Evolutionary conservation across 2,888 invertebrate species (phyloP).

Genomic region (Erannis defoliaria): DNA sequence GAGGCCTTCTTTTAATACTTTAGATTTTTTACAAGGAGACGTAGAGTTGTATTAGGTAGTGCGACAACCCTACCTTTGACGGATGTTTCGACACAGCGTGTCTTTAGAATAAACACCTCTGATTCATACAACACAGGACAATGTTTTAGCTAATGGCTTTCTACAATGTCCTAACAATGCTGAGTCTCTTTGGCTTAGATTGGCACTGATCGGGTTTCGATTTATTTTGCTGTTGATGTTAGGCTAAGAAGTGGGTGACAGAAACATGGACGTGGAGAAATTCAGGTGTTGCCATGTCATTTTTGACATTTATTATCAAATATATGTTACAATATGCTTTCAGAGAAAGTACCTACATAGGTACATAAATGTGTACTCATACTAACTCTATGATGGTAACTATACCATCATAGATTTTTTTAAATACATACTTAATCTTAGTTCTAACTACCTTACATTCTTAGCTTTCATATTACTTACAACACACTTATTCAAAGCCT

Average conservation of each 20-base stretch:
- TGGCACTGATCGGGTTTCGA: constrained; percentile 42
- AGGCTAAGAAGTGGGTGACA: not conserved
- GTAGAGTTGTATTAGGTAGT: not conserved
- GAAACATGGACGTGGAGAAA: not conserved
- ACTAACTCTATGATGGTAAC: not conserved
- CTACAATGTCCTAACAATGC: constrained; percentile 56
- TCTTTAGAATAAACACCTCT: constrained; percentile 72
- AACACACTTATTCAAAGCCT: too few relatives aligned
- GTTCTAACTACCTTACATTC: too few relatives aligned
- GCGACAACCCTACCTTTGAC: constrained; percentile 53
- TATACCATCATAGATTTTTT: too few relatives aligned
- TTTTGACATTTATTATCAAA: not conserved
- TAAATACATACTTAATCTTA: too few relatives aligned
- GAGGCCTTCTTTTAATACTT: too few relatives aligned
- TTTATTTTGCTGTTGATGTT: constrained; percentile 36
- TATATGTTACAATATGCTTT: not conserved
- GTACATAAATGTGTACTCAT: not conserved
- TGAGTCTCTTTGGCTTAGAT: constrained; percentile 38
- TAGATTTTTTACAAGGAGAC: not conserved
- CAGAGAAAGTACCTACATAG: not conserved
- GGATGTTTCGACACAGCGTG: constrained; percentile 74
- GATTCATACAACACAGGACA: constrained; percentile 69
- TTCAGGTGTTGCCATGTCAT: not conserved
- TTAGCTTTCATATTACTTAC: too few relatives aligned
- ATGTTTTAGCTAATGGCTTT: constrained; percentile 68